A percentile compares a stretch with the other conserved stretches of the same genome.
Conservation (phyloP, 2,113 vertebrate species). For the human (Homo sapiens) region GRCh38 chr1:159080001-159080500, state of each 20-base stretch:
- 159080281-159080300: background rate
- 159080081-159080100: background rate
- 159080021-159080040: background rate
- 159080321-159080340: background rate
- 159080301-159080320: background rate
- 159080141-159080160: background rate
- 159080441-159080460: background rate
- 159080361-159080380: conserved; percentile 12
- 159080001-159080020: background rate
- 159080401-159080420: conserved; percentile 30
- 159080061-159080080: background rate
- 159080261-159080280: background rate
- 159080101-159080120: background rate
- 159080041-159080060: background rate
- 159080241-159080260: background rate
- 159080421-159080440: conserved; percentile 37
- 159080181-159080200: background rate
- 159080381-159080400: background rate
- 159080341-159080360: background rate
- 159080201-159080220: background rate
- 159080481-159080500: background rate
- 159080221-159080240: too few species aligned
- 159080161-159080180: background rate
- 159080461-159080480: background rate
- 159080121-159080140: background rate